Evolutionary conservation across 1,140 invertebrate genomes (phyloP), one percentile per base, ranked within the genome.

Genomic region (Solenopsis invicta): DNA sequence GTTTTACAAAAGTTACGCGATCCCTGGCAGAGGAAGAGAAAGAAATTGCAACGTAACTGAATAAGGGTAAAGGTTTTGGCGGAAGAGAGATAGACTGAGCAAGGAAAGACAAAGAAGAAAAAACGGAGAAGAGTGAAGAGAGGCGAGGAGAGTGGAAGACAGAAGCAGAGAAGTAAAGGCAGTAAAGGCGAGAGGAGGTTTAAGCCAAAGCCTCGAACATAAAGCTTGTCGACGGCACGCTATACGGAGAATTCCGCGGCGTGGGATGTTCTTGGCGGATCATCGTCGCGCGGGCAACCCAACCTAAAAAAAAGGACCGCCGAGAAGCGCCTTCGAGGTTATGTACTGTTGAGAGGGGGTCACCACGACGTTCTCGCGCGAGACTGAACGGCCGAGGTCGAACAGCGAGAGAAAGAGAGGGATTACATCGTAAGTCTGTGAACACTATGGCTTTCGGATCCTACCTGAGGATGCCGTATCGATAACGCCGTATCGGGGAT

Each of bases 281-380:
- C 29, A 18, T 24, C 61, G 24, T 41, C 41, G 71, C 21, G 8
- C 9, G 34, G n/a, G 18, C 54, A 64, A 72, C 72, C 61, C 76
- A 85, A 78, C 62, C 59, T 64, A 78, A 84, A 88, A 74, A 41
- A 41, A 41, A 74, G 18, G 9, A 77, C 16, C 34, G 48, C 34
- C 21, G 41, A 76, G 52, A 80, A 62, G 34, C 41, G 5, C 29
- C 67, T 91, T 92, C 87, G 74, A 92, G 92, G 92, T 92, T 92
- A 92, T 91, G 90, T 92, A 75, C 71, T 18, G 74, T 59, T 87
- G 67, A 90, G 75, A 54, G 54, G 72, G 24, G 37, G 61, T 16
- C 21, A 21, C 6, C 56, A 78, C 54, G 24, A 77, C 29, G 45
- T 78, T 61, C 29, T 75, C 54, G 82, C 54, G 34, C 10, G 16